A percentile compares a stretch with the other conserved stretches of the same genome.
These are phyloP conservation scores for Pseudopipra pipra DNA, from an alignment of 2,113 vertebrate genomes.

Conservation along the genomic window DNA sequence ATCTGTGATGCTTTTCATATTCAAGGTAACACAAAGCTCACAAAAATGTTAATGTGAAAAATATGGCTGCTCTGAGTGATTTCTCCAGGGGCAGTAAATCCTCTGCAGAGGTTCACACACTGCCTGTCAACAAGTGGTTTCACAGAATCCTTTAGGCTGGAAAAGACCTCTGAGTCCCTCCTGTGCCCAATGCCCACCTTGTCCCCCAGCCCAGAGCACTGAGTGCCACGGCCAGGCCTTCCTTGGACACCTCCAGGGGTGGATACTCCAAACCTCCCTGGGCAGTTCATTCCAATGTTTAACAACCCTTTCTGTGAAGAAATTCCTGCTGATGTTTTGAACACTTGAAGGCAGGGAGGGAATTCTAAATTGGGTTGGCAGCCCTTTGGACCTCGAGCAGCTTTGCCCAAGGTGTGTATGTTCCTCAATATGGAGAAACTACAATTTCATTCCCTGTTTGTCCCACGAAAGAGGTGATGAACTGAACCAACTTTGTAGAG, in stretches of 20 bases:
- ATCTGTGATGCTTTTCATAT: conserved; percentile 9
- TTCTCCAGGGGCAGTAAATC: not conserved
- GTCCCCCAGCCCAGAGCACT: not conserved
- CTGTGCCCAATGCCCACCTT: not conserved
- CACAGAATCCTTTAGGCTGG: not conserved
- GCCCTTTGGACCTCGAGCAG: not conserved
- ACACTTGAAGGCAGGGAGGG: not conserved
- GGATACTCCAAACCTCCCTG: not conserved
- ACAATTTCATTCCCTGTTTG: not conserved
- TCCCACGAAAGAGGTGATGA: not conserved
- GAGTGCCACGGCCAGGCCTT: accelerated
- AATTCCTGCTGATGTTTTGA: not conserved
- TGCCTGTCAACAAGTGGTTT: not conserved
- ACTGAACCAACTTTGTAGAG: not conserved
- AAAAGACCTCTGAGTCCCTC: not conserved
- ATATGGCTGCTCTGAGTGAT: not conserved
- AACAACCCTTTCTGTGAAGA: not conserved
- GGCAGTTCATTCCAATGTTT: not conserved
- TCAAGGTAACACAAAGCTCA: not conserved
- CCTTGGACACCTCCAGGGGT: not conserved
- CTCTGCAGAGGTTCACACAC: not conserved
- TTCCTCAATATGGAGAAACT: not conserved
- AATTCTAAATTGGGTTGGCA: not conserved
- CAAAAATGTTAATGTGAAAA: conserved; percentile 8
- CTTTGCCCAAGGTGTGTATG: not conserved